Conservation (phyloP, 1,140 invertebrate genomes). For the Delia radicum region DNA sequence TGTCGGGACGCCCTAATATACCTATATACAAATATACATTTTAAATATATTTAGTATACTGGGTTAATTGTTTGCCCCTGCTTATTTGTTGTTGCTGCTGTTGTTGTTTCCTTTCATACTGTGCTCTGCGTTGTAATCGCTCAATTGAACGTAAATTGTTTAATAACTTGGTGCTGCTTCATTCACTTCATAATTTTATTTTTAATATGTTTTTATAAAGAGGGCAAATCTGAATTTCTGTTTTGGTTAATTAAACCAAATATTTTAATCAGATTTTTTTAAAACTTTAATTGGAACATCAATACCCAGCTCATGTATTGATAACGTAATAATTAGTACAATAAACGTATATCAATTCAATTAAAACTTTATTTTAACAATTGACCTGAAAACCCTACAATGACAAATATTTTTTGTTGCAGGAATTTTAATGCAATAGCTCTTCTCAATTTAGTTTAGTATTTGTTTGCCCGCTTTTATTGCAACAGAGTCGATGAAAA, state of each 20-base stretch:
- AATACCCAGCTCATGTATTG: not conserved
- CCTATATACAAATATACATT: too few species aligned
- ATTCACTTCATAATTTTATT: not conserved
- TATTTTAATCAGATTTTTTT: not conserved
- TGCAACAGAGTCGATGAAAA: not conserved
- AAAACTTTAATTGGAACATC: not conserved
- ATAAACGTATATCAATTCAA: too few species aligned
- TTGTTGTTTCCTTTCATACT: not conserved
- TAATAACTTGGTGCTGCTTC: not conserved
- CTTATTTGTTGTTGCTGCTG: not conserved
- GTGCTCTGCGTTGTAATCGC: not conserved
- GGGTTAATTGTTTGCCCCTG: not conserved
- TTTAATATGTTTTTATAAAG: too few species aligned
- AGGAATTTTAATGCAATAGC: not conserved
- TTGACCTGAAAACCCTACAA: not conserved
- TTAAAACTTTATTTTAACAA: not conserved
- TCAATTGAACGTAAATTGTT: constrained; percentile 1
- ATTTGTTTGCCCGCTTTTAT: not conserved
- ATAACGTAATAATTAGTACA: too few species aligned
- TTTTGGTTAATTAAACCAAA: not conserved
- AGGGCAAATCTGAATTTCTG: too few species aligned
- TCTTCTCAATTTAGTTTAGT: not conserved
- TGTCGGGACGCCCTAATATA: too few species aligned
- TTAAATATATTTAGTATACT: too few species aligned
- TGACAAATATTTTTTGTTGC: not conserved